A percentile compares a stretch with the other conserved stretches of the same genome.
Conservation (phyloP, 2,888 invertebrate species). For the Drosophila nigricruria region DNA sequence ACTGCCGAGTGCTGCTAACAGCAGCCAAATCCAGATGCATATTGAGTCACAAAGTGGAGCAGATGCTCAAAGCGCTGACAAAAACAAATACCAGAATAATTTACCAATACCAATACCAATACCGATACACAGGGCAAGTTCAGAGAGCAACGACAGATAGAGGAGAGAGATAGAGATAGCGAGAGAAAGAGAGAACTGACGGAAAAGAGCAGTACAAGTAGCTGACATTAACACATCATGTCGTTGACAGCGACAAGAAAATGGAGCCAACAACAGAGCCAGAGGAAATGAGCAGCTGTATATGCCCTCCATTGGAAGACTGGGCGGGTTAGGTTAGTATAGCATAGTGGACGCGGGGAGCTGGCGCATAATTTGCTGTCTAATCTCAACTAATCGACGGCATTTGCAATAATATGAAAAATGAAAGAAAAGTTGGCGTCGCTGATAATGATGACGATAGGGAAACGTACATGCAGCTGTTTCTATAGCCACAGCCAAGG, state of each 20-base stretch:
- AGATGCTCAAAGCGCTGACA: slow-evolving; percentile 57
- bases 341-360: background rate
- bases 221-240: slow-evolving; percentile 80
- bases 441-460: slow-evolving; percentile 76
- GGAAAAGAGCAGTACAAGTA: slow-evolving; percentile 38
- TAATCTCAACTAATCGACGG: slow-evolving; percentile 79
- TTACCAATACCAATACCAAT: slow-evolving; percentile 62
- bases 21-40: slow-evolving; percentile 63
- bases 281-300: slow-evolving; percentile 62
- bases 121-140: slow-evolving; percentile 32
- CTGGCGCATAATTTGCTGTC: slow-evolving; percentile 75
- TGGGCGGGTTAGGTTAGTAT: background rate
- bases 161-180: slow-evolving; percentile 2
- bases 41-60: slow-evolving; percentile 59
- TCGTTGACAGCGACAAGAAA: slow-evolving; percentile 66
- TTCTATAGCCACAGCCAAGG: background rate
- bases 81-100: slow-evolving; percentile 77
- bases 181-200: slow-evolving; percentile 14
- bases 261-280: slow-evolving; percentile 27
- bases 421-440: slow-evolving; percentile 69
- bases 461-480: slow-evolving; percentile 45
- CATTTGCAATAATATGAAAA: slow-evolving; percentile 80
- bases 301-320: background rate
- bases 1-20: slow-evolving; percentile 43
- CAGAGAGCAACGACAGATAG: slow-evolving; percentile 12